Base-by-base conservation (phyloP, 2,113 vertebrate genomes). In the Anhinga anhinga region DNA sequence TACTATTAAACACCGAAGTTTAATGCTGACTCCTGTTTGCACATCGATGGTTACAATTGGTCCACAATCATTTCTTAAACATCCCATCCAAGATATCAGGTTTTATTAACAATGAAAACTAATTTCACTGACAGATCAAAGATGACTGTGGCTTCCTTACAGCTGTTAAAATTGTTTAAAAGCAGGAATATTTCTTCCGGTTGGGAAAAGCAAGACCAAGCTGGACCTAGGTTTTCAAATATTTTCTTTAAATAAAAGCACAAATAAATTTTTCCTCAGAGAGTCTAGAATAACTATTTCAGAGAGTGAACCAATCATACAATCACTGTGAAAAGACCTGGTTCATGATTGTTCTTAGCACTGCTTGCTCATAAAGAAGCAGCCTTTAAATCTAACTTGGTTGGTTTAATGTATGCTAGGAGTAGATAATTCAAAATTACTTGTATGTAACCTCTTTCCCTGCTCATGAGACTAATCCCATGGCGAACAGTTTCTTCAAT, bases 101-200 rank as follows among this genome's bases (percentile, higher is more conserved):
- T 94, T 96, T 96, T 96, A 95, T 95, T 93, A 95, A 86, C 55
- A 96, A 83, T 0, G 17, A 94, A 88, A 94, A 86, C 15, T 92
- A 67, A 95, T 95, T 97, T 83, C 90, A 91, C n/a, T 96, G 85
- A 78, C 80, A 83, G 58, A 96, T 86, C 95, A 95, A 97, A 95
- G 80, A 93, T 55, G 40, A 88, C 55, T 40, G 34, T 66, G 82
- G 67, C 81, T 96, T 96, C 73, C 77, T 73, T 65, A 58, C 67
- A 86, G 63, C 59, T 81, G 52, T 78, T 89, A 85, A 85, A 92
- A 78, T 65, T 74, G 30, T 80, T 95, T 86, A 78, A 92, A 93
- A 93, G n/a, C 34, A 91, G 72, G 49, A 86, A 79, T 80, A 86
- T 77, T 90, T 93, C 77, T 83, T 84, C 71, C 62, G 20, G 38